Percentiles rank a stretch among this genome's conserved stretches.
phyloP scores from a whole-genome alignment of 2,113 vertebrate genomes.

The Actenoides lindsayi region DNA sequence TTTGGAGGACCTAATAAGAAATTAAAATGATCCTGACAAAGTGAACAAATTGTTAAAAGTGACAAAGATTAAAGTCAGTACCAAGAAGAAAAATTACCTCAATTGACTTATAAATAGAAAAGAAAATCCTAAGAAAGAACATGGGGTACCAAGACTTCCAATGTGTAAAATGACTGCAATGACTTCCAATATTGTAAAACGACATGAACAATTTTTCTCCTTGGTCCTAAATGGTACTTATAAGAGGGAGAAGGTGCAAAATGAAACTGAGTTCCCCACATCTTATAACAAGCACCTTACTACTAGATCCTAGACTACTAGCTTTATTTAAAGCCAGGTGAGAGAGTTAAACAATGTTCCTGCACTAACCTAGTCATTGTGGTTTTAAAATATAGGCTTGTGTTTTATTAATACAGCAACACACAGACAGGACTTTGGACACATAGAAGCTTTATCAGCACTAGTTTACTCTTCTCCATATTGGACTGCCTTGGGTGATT shows the following conservation, averaged over 20 bases:
- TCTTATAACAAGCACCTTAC: neutral
- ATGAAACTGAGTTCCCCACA: accelerated
- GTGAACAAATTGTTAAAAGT: neutral
- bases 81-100: neutral
- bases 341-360: neutral
- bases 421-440: neutral
- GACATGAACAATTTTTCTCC: accelerated
- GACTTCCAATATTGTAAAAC: neutral
- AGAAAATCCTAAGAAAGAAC: neutral
- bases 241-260: neutral
- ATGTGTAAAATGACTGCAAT: neutral
- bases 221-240: neutral
- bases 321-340: neutral
- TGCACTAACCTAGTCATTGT: accelerated
- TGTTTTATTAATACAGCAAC: neutral
- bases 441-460: neutral
- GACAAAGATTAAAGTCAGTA: neutral
- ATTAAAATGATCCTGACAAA: neutral
- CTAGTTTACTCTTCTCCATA: neutral
- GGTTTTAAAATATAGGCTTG: neutral
- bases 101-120: neutral
- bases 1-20: neutral
- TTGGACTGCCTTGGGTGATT: neutral
- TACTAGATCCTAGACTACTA: neutral
- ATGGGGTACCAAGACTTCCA: neutral